Evolutionary conservation across 1,140 invertebrate genomes (phyloP).

Genomic region (Neotoxoptera formosana): DNA sequence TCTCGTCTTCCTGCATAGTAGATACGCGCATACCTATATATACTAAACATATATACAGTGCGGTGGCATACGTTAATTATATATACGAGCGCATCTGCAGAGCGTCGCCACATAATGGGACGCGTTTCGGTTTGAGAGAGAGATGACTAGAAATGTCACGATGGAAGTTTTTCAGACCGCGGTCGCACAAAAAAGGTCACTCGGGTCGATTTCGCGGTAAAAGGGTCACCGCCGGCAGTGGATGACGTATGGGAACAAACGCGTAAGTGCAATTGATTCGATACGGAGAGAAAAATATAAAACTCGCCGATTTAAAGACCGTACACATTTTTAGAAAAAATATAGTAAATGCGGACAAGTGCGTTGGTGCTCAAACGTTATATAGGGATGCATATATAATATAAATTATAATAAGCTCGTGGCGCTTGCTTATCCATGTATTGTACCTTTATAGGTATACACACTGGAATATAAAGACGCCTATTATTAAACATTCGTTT

Average conservation of each 20-base stretch:
- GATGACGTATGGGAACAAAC: not conserved
- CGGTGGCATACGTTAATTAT: constrained; percentile 10
- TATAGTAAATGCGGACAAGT: not conserved
- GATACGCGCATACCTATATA: no score
- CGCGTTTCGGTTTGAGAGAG: not conserved
- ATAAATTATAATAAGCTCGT: not conserved
- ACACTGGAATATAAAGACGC: not conserved
- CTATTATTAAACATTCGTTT: not conserved
- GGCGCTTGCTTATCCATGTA: not conserved
- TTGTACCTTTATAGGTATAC: no score
- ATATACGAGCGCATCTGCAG: not conserved
- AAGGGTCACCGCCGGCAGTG: constrained; percentile 1
- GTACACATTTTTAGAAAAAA: not conserved
- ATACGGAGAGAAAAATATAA: not conserved
- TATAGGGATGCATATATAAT: not conserved
- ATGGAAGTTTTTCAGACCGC: not conserved
- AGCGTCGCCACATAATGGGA: not conserved
- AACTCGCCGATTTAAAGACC: not conserved
- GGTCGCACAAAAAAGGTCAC: constrained; percentile 1
- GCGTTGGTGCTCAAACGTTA: not conserved
- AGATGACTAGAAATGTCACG: constrained; percentile 1
- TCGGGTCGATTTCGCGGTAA: not conserved
- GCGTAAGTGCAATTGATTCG: not conserved
- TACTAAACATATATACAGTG: not conserved
- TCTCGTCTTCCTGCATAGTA: not conserved